These are phyloP conservation scores for Adelosebastes latens DNA, from an alignment of 2,797 vertebrate genomes.

Conservation along the genomic window DNA sequence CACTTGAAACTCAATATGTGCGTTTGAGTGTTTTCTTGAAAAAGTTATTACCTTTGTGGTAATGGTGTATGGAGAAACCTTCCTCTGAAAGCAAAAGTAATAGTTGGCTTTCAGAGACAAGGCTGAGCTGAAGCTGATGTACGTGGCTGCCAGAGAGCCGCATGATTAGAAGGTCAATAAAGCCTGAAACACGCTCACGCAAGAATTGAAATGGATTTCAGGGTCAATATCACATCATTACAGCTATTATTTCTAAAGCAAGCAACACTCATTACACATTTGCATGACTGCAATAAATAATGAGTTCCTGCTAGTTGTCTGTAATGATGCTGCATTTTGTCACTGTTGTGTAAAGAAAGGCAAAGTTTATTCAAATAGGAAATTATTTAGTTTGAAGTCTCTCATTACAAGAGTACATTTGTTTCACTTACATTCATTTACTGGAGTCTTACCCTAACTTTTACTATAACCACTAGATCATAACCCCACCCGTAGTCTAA, in stretches of 20 bases:
- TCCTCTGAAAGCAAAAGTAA: slow-evolving; percentile 45
- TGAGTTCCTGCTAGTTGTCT: slow-evolving; percentile 23
- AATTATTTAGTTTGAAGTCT: neutral
- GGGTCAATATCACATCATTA: slow-evolving; percentile 72
- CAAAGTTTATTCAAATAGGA: neutral
- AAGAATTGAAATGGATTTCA: slow-evolving; percentile 78
- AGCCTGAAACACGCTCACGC: slow-evolving; percentile 56
- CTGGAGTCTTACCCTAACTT: neutral
- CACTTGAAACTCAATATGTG: slow-evolving; percentile 45
- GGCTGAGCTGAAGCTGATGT: slow-evolving; percentile 31
- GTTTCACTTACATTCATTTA: neutral
- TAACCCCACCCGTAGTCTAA: neutral
- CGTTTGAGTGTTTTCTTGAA: slow-evolving; percentile 44
- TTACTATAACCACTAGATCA: neutral
- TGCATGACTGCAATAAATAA: slow-evolving; percentile 58
- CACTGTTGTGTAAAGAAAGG: neutral
- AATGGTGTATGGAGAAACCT: slow-evolving; percentile 35
- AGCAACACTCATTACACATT: slow-evolving; percentile 51
- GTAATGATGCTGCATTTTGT: slow-evolving; percentile 10
- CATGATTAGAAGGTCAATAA: slow-evolving; percentile 67
- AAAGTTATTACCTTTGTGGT: slow-evolving; percentile 52
- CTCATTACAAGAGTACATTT: neutral
- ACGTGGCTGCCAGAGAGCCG: slow-evolving; percentile 44
- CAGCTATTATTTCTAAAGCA: slow-evolving; percentile 58
- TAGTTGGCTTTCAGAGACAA: slow-evolving; percentile 39